Base-by-base conservation (phyloP, 2,797 vertebrate species). In the Peromyscus aztecus region DNA sequence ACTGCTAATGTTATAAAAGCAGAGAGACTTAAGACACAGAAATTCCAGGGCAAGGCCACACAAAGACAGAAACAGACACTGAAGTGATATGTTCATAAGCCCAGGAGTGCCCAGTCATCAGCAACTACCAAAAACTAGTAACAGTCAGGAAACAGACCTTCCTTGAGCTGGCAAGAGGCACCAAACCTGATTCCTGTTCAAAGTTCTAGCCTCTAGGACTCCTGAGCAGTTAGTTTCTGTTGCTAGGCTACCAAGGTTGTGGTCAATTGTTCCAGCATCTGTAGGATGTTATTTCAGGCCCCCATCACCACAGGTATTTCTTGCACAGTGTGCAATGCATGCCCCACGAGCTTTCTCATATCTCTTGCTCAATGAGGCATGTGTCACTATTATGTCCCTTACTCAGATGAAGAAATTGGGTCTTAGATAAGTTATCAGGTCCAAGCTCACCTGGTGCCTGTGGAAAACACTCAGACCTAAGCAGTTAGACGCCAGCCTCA, bases 321-420 rank as follows among this genome's bases (percentile, higher is more conserved):
- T 63, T 13, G 13, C 2, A 6, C 6, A 0, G 0, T 2, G 16
- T 31, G 31, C 43, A 11, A 29, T 40, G 37, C 40, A 46, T 21
- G 24, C 27, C 0, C 10, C 1, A 2, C 14, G 5, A 59, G 59
- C 19, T 90, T 31, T 14, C 0, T 3, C 2, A 14, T 13, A 16
- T 10, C n/a, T 40, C 76, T 91, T 12, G 11, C 27, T 67, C 83
- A 59, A 0, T 3, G 49, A 23, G 27, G 13, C 24, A 24, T 8
- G 6, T 31, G 57, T 29, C 24, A 1, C 57, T 27, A 27, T 19
- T 6, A 3, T 49, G 71, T 46, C 69, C 27, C 40, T 69, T 67
- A n/a, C 73, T 49, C 49, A 73, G 73, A 69, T 24, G 46, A 81
- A 76, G 52, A 88, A 90, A 67, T 49, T n/a, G 7, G 27, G 46